A percentile compares a stretch with the other conserved stretches of the same genome.
phyloP scores from a whole-genome alignment of 2,113 vertebrate species.

The Morone saxatilis region DNA sequence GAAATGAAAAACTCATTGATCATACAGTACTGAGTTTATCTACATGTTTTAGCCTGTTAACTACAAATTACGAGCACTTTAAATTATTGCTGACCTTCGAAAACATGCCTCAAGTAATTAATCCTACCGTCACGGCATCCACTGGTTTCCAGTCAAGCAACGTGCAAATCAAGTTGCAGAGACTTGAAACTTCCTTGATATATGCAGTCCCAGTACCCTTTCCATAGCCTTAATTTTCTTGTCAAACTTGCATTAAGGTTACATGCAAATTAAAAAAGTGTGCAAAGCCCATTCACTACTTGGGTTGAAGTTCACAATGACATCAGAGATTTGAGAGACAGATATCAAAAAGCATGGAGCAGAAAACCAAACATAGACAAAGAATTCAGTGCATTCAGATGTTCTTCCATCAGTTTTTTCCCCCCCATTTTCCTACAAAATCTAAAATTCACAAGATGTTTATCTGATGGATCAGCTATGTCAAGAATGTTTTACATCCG shows the following conservation, averaged over 20 bases:
- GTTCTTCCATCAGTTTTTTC: background rate
- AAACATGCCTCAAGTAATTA: background rate
- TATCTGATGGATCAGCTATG: background rate
- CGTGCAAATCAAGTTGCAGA: background rate
- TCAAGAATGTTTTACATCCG: background rate
- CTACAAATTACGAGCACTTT: background rate
- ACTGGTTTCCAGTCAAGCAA: background rate
- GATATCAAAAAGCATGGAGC: background rate
- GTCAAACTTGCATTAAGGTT: slow-evolving; percentile 12
- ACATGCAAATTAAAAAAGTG: background rate
- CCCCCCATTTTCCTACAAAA: too few species aligned
- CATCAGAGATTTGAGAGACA: background rate
- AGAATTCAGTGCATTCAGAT: background rate
- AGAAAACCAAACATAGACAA: background rate
- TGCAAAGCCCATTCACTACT: background rate
- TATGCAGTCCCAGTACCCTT: background rate
- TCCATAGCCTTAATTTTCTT: background rate
- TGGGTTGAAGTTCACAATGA: background rate
- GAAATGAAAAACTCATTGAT: too few species aligned
- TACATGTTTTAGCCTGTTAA: background rate
- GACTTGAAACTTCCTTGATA: slow-evolving; percentile 8
- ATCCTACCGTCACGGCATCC: background rate
- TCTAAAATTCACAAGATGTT: background rate
- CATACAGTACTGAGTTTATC: background rate
- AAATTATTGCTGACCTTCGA: background rate